Evolutionary conservation across 2,888 invertebrate genomes (phyloP), one percentile per base, ranked within the genome.

Genomic region (Phyllotreta striolata): DNA sequence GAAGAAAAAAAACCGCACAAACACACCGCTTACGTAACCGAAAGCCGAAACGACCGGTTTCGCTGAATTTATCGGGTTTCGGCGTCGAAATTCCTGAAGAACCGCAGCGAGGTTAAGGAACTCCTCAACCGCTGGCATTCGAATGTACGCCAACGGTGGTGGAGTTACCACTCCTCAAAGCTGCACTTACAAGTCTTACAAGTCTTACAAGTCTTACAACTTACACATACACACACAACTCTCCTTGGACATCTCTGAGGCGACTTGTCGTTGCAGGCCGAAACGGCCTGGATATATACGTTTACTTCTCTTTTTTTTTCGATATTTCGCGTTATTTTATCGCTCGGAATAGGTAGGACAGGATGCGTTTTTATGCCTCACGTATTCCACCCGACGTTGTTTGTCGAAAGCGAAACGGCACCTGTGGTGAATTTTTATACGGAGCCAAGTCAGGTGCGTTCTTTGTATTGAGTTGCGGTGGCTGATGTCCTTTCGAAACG

Each of bases 131-230:
- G 89, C 88, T 89, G 90, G 88, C 89, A 82, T 78, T 81, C 76
- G 71, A 80, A 74, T 77, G 83, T 81, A 82, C 83, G 90, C 90
- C 90, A 90, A 90, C 90, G 90, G 90, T 90, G 90, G 90, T 90
- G 90, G 90, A 90, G 90, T 90, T 90, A 90, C 90, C 90, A 90
- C 83, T 84, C 88, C 89, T 85, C 82, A 79, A 68, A 66, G 55
- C 55, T 58, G 24, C 24, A 24, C 24, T 24, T 24, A 24, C 24
- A 24, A n/a, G n/a, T n/a, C n/a, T n/a, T n/a, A n/a, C n/a, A n/a
- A n/a, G n/a, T n/a, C n/a, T n/a, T n/a, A n/a, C n/a, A n/a, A n/a
- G n/a, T n/a, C n/a, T n/a, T n/a, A n/a, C n/a, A n/a, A n/a, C 51
- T 47, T 4, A 24, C 24, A 4, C 4, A 24, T 24, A 4, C 24